phyloP scores from a whole-genome alignment of 2,113 vertebrate genomes.

The Anolis sagrei region DNA sequence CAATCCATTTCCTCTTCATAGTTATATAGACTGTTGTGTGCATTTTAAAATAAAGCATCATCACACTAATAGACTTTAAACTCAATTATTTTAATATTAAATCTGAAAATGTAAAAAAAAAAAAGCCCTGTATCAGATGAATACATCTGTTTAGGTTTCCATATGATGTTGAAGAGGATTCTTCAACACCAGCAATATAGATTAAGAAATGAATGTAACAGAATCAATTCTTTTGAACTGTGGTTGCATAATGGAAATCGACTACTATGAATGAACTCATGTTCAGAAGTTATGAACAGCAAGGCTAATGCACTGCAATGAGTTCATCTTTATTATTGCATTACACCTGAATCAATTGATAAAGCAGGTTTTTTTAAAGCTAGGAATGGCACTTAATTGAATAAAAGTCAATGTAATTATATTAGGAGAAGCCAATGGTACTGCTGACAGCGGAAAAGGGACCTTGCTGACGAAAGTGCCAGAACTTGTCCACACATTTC shows the following conservation, averaged over 20 bases:
- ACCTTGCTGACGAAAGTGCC: conserved; percentile 81
- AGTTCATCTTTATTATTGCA: conserved; percentile 98
- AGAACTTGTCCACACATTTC: conserved; percentile 81
- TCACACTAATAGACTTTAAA: not conserved
- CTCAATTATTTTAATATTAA: not conserved
- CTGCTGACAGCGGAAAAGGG: conserved; percentile 94
- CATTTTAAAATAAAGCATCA: not conserved
- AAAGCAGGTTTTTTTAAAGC: conserved; percentile 88
- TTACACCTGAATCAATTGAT: conserved; percentile 99
- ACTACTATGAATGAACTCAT: conserved; percentile 83
- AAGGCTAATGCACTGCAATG: conserved; percentile 93
- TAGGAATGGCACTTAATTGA: conserved; percentile 98
- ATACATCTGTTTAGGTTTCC: conserved; percentile 47
- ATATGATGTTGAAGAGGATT: conserved; percentile 68
- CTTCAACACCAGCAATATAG: conserved; percentile 81
- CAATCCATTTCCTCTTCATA: not conserved
- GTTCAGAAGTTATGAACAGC: conserved; percentile 84
- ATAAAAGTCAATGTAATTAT: conserved; percentile 97
- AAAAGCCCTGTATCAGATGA: conserved; percentile 13
- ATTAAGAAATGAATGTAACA: conserved; percentile 81
- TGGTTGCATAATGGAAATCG: conserved; percentile 87
- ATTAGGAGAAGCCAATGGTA: conserved; percentile 91
- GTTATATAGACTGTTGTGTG: not conserved
- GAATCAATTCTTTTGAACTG: conserved; percentile 84
- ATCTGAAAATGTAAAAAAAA: conserved; percentile 37